Conservation (phyloP, 2,797 vertebrate species). For the Gambusia yucatana region DNA sequence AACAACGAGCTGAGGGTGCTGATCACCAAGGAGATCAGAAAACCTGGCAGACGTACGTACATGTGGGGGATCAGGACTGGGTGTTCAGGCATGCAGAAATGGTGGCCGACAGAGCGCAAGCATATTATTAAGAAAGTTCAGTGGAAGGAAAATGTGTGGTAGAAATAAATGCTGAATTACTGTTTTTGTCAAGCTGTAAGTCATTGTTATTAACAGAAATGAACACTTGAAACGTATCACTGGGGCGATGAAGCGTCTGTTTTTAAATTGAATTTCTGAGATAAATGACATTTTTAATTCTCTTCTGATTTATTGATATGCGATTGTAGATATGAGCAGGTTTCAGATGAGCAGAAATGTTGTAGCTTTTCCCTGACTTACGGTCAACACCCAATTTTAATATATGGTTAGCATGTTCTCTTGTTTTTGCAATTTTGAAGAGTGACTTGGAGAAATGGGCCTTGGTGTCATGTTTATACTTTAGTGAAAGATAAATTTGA, state of each 20-base stretch:
- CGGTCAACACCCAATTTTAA: not conserved
- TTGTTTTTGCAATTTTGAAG: not conserved
- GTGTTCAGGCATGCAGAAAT: not conserved
- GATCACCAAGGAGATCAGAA: constrained; percentile 95
- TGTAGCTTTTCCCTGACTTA: not conserved
- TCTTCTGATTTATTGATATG: not conserved
- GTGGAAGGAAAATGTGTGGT: not conserved
- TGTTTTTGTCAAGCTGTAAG: not conserved
- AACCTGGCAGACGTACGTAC: constrained; percentile 92
- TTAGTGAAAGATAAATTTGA: not conserved
- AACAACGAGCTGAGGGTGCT: constrained; percentile 90
- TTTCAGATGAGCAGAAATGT: not conserved
- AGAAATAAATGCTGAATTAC: not conserved
- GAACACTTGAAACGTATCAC: too few species aligned
- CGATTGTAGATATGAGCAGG: not conserved
- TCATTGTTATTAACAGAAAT: too few species aligned
- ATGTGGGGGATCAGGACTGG: not conserved
- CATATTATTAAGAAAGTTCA: not conserved
- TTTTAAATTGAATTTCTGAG: too few species aligned
- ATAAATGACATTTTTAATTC: too few species aligned
- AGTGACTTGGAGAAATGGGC: not conserved
- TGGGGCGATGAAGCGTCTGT: too few species aligned
- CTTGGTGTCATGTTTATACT: not conserved
- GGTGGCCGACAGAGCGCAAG: not conserved
- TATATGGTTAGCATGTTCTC: not conserved